Percentiles rank a stretch among this genome's conserved stretches.
Conservation (phyloP, 2,888 invertebrate species). For the Quadroppia sp. region DNA sequence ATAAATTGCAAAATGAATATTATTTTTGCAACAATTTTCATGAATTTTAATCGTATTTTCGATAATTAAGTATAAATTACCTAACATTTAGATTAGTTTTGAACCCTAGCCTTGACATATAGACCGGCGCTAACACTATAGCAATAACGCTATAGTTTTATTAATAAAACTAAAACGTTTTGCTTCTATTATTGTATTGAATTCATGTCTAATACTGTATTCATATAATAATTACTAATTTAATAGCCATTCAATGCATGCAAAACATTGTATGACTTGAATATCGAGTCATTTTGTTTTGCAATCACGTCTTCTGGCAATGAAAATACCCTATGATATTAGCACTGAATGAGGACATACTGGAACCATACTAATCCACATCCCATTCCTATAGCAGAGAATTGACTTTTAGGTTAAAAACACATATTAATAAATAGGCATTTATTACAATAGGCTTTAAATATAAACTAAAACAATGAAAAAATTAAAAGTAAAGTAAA, state of each 20-base stretch:
- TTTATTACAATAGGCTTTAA: too few species aligned
- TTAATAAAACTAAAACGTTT: neutral
- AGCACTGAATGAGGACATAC: neutral
- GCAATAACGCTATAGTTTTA: neutral
- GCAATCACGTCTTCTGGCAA: slow-evolving; percentile 24
- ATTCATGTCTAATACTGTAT: neutral
- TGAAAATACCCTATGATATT: slow-evolving; percentile 20
- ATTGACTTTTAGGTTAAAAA: too few species aligned
- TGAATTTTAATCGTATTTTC: too few species aligned
- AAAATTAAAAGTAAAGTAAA: too few species aligned
- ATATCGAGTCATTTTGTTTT: slow-evolving; percentile 10
- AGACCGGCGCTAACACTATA: neutral
- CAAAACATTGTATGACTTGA: neutral
- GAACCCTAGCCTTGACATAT: slow-evolving; percentile 32
- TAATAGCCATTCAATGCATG: slow-evolving; percentile 9
- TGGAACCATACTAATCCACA: too few species aligned
- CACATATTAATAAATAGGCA: too few species aligned
- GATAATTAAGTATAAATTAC: too few species aligned
- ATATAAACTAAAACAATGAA: too few species aligned
- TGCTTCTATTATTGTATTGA: neutral
- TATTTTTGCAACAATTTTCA: too few species aligned
- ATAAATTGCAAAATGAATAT: too few species aligned
- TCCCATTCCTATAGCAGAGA: too few species aligned
- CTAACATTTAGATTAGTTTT: neutral
- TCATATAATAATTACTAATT: neutral